Conservation (phyloP, 2,113 vertebrate species). For the Glareola pratincola region DNA sequence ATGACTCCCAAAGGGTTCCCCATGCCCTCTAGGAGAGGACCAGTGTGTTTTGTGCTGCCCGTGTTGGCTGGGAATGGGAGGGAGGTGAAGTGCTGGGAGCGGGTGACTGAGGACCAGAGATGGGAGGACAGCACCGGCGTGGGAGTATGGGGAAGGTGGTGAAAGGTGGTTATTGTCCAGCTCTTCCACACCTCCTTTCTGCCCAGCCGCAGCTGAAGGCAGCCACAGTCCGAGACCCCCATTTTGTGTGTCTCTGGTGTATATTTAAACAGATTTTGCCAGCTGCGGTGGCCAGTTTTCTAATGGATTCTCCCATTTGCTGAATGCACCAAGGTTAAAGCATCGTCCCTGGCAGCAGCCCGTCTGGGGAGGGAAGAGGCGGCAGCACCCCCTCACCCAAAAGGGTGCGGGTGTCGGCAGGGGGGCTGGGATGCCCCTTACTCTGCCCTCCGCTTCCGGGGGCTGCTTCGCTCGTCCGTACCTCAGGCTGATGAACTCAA, state of each 20-base stretch:
- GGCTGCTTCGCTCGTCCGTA: accelerated
- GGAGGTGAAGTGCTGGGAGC: background rate
- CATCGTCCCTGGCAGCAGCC: background rate
- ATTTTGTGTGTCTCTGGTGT: background rate
- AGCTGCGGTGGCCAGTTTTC: background rate
- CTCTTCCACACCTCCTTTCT: background rate
- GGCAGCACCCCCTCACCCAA: background rate
- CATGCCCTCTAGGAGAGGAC: background rate
- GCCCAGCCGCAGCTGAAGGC: background rate
- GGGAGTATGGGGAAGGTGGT: background rate
- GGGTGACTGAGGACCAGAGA: background rate
- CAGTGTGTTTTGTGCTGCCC: accelerated
- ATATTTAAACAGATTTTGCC: background rate
- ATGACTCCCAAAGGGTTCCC: background rate
- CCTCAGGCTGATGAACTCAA: accelerated
- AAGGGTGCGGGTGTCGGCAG: accelerated
- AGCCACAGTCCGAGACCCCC: background rate
- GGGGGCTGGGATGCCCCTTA: background rate
- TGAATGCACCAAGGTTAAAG: background rate
- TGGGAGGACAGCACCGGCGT: background rate
- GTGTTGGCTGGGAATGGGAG: background rate
- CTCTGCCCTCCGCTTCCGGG: background rate
- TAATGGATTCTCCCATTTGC: background rate
- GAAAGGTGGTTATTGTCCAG: background rate
- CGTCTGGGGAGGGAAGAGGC: too few species aligned